These are phyloP conservation scores for Pseudococcus viburni DNA, from an alignment of 2,888 invertebrate species.

Conservation along the genomic window DNA sequence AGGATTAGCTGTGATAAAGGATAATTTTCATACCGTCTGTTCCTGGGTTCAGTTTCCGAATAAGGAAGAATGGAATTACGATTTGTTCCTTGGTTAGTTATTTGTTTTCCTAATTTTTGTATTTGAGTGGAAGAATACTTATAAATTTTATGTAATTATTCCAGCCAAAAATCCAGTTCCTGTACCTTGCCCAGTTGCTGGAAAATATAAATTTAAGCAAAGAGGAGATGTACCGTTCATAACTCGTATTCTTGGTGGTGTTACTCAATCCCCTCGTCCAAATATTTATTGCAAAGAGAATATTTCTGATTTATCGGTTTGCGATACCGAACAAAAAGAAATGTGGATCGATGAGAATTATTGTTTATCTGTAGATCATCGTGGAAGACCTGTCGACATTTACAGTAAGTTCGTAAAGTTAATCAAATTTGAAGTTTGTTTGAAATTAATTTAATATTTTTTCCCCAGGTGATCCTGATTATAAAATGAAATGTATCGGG, in stretches of 20 bases:
- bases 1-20: conserved; percentile 89
- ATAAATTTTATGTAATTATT: conserved; percentile 62
- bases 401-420: conserved; percentile 77
- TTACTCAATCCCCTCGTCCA: conserved; percentile 93
- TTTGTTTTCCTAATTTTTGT: background rate
- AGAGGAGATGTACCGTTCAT: conserved; percentile 90
- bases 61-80: conserved; percentile 88
- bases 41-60: conserved; percentile 95
- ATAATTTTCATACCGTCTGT: conserved; percentile 92
- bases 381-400: conserved; percentile 94
- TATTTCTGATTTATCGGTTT: conserved; percentile 95
- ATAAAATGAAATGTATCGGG: conserved; percentile 96
- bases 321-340: conserved; percentile 95
- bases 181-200: conserved; percentile 95
- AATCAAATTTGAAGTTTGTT: background rate
- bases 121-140: background rate
- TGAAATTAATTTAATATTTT: conserved; percentile 48
- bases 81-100: conserved; percentile 79
- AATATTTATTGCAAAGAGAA: conserved; percentile 93
- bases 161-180: conserved; percentile 89
- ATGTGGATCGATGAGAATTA: conserved; percentile 95
- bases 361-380: conserved; percentile 95
- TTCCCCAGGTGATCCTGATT: conserved; percentile 87
- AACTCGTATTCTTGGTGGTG: conserved; percentile 95
- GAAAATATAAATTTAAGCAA: conserved; percentile 95